Evolutionary conservation across 2,113 vertebrate species (phyloP), one percentile per base, ranked within the genome.

Genomic region (Hippocampus mohnikei): DNA sequence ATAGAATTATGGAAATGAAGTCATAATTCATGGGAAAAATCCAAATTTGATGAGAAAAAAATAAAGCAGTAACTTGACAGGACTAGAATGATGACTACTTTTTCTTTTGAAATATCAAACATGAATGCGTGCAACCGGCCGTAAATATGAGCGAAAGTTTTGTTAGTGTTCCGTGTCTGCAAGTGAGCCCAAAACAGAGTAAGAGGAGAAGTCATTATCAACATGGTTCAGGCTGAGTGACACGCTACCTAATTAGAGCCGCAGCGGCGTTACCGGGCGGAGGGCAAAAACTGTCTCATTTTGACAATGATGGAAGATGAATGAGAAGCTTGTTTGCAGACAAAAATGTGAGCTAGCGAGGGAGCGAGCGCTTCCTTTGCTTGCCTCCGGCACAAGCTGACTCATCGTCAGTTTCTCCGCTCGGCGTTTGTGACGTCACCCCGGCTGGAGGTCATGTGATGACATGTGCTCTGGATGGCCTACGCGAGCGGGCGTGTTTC

Each of bases 261-360:
- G 37, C 37, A 12, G 61, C 85, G 74, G 78, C 85, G 73, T 81
- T 67, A 1, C 27, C n/a, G 63, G 50, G n/a, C 55, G 13, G 18
- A 61, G 44, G 29, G 64, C 44, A 15, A 53, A 37, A 63, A n/a
- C 37, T 83, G 72, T 76, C 77, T 67, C 70, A 73, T 75, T 78
- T 48, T 80, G 75, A 82, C 55, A 29, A 40, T 80, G 67, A 87
- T 64, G 20, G 65, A 74, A 78, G 59, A 77, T 76, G 58, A 83
- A 66, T 44, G 8, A 69, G 25, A 74, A 10, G 48, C 75, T 78
- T 1, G n/a, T 84, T 85, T 77, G n/a, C n/a, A 15, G 37, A 20
- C 16, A 29, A 72, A 69, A 64, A 74, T n/a, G 37, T 66, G 76
- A 78, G 64, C 69, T 1, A 20, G 37, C 25, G 25, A 58, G n/a